A percentile compares a stretch with the other conserved stretches of the same genome.
Evolutionary conservation across 2,888 invertebrate genomes (phyloP).

Genomic region (Gerris lacustris): DNA sequence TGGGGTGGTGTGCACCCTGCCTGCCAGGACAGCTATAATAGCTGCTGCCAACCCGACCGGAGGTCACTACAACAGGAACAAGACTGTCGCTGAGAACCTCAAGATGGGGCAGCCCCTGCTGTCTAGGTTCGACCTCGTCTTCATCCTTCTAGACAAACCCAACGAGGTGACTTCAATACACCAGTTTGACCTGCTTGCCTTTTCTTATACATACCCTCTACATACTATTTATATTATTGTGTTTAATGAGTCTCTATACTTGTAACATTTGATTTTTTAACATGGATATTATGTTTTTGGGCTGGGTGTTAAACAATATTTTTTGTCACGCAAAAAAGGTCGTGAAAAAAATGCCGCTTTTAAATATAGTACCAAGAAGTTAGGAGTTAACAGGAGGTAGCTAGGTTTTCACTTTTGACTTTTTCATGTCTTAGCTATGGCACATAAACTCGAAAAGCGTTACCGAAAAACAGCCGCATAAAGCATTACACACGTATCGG

Average conservation of each 20-base stretch:
- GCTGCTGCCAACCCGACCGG: conserved; percentile 87
- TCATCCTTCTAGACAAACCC: conserved; percentile 76
- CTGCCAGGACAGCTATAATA: conserved; percentile 70
- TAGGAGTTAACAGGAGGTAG: too few relatives aligned
- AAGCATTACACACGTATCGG: too few relatives aligned
- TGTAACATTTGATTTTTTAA: neutral
- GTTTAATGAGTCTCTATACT: too few relatives aligned
- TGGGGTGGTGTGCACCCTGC: conserved; percentile 69
- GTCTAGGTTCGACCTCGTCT: conserved; percentile 85
- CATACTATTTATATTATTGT: too few relatives aligned
- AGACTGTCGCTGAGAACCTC: conserved; percentile 80
- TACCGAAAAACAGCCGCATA: too few relatives aligned
- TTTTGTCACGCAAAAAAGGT: too few relatives aligned
- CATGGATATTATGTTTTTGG: neutral
- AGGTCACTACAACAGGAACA: conserved; percentile 77
- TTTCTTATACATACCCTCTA: neutral
- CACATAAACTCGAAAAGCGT: too few relatives aligned
- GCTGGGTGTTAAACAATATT: too few relatives aligned
- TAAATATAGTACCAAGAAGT: too few relatives aligned
- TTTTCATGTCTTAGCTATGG: too few relatives aligned
- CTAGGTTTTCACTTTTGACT: too few relatives aligned
- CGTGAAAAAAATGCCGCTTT: too few relatives aligned
- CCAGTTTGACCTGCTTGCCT: neutral
- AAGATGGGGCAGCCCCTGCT: conserved; percentile 72
- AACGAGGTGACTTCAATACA: conserved; percentile 48